phyloP scores from a whole-genome alignment of 2,113 vertebrate species.

The Campylomormyrus numenius region DNA sequence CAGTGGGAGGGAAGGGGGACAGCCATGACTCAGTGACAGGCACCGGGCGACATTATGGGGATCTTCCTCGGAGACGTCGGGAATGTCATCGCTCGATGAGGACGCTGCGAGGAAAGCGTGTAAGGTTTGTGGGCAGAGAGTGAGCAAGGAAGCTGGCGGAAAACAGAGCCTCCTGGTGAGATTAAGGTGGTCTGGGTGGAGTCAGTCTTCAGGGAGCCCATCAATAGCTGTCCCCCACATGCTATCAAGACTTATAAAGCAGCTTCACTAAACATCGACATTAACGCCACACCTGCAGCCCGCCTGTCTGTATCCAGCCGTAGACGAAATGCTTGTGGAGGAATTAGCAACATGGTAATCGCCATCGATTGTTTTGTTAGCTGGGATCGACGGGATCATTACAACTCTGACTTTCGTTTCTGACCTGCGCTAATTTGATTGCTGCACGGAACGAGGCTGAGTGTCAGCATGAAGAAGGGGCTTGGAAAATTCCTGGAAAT shows the following conservation, averaged over 20 bases:
- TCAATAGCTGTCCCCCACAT: background rate
- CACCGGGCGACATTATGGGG: background rate
- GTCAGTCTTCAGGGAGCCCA: background rate
- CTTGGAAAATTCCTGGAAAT: no score
- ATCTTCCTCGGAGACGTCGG: background rate
- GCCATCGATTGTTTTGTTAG: conserved; percentile 9
- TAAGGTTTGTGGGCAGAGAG: background rate
- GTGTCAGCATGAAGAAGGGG: background rate
- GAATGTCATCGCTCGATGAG: background rate
- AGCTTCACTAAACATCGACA: background rate
- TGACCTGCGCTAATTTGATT: background rate
- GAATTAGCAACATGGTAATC: background rate
- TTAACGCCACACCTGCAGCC: background rate
- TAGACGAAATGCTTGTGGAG: no score
- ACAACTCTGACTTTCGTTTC: background rate
- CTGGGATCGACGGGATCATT: background rate
- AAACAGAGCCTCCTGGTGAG: background rate
- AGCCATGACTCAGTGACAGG: background rate
- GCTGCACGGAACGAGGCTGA: background rate
- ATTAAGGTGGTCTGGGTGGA: background rate
- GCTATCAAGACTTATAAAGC: background rate
- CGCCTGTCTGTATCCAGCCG: background rate
- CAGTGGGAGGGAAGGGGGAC: background rate
- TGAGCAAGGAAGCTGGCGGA: background rate
- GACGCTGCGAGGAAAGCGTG: background rate